Percentiles rank a stretch among this genome's conserved stretches.
phyloP scores from a whole-genome alignment of 2,113 vertebrate genomes.

The Panthera leo region DNA sequence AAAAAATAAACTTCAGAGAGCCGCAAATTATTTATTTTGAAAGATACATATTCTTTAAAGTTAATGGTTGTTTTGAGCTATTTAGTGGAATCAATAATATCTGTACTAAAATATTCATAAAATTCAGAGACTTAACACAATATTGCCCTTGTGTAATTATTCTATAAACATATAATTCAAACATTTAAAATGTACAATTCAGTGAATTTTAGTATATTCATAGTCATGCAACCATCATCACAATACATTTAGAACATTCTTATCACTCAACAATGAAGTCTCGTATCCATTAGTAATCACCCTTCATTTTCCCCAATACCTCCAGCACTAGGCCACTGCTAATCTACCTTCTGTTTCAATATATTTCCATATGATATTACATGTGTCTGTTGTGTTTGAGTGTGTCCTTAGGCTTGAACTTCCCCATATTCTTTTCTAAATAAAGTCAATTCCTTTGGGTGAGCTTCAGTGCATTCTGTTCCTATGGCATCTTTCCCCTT shows the following conservation, averaged over 20 bases:
- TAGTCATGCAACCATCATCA: neutral
- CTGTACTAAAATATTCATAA: neutral
- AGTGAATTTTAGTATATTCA: neutral
- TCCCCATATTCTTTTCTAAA: neutral
- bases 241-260: neutral
- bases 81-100: constrained; percentile 41
- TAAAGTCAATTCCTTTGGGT: neutral
- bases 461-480: neutral
- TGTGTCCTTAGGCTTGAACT: neutral
- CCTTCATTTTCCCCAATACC: neutral
- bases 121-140: neutral
- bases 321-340: neutral
- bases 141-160: neutral
- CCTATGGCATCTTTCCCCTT: neutral
- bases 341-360: neutral
- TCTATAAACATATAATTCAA: neutral
- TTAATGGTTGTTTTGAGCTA: constrained; percentile 56
- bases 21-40: fast-evolving
- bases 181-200: neutral
- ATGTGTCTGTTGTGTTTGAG: neutral
- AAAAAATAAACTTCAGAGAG: constrained; percentile 47
- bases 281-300: neutral
- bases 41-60: neutral
- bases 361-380: neutral
- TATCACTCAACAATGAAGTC: neutral